phyloP scores from a whole-genome alignment of 2,888 invertebrate genomes.

The Leptinotarsa tumamoca region DNA sequence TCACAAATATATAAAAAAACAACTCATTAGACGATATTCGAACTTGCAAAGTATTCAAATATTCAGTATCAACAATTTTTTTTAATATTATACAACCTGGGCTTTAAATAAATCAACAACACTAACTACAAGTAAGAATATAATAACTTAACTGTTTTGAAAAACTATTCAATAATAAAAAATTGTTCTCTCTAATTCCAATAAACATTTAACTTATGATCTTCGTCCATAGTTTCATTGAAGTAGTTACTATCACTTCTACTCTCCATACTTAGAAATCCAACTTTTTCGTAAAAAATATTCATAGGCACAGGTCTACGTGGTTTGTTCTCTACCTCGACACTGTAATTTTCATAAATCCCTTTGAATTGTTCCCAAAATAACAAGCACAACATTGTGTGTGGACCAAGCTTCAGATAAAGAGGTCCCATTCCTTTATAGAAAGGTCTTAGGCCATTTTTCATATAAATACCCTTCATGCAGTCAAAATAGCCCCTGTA shows the following conservation, averaged over 20 bases:
- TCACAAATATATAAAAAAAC: too few species aligned
- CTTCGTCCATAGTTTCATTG: conserved; percentile 33
- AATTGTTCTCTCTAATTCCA: conserved; percentile 26
- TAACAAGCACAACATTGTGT: conserved; percentile 86
- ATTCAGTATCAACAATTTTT: too few species aligned
- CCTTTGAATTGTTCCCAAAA: conserved; percentile 84
- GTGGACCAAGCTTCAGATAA: conserved; percentile 89
- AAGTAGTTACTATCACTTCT: conserved; percentile 24
- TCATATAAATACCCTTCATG: conserved; percentile 69
- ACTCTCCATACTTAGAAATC: conserved; percentile 30
- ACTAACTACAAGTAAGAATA: too few species aligned
- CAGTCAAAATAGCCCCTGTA: conserved; percentile 83
- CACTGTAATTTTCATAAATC: conserved; percentile 66
- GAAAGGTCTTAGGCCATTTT: conserved; percentile 75
- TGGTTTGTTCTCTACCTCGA: conserved; percentile 28
- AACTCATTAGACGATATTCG: too few species aligned
- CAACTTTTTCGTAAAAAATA: conserved; percentile 49
- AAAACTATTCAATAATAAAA: too few species aligned
- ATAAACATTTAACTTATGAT: conserved; percentile 26
- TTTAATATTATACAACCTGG: too few species aligned
- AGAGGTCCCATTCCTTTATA: conserved; percentile 91
- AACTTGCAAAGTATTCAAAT: too few species aligned
- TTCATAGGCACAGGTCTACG: conserved; percentile 26
- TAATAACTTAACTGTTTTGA: too few species aligned
- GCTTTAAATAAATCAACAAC: too few species aligned